A percentile compares a stretch with the other conserved stretches of the same genome.
Conservation (phyloP, 2,888 invertebrate species). For the Cosmia pyralina region DNA sequence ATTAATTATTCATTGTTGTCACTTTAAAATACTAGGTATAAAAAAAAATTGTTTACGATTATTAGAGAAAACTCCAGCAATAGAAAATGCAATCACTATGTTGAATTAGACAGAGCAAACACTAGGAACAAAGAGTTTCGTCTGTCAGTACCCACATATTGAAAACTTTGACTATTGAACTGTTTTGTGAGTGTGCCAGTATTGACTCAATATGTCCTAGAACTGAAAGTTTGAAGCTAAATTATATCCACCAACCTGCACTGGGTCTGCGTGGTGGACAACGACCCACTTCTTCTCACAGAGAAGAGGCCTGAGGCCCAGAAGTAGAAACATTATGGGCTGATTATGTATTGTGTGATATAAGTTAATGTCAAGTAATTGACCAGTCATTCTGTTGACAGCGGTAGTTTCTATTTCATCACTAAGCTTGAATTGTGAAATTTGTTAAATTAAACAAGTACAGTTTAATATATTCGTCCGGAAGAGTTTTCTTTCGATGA, state of each 20-base stretch:
- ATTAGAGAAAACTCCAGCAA: not conserved
- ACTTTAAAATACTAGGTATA: not conserved
- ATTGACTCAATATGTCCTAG: not conserved
- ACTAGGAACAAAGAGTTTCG: not conserved
- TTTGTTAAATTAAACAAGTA: conserved; percentile 51
- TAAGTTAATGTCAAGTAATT: not conserved
- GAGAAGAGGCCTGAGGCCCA: not conserved
- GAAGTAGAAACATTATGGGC: too few species aligned
- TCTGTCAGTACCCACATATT: not conserved
- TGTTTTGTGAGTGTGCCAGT: not conserved
- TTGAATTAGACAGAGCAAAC: not conserved
- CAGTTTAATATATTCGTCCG: conserved; percentile 32
- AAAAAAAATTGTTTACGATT: not conserved
- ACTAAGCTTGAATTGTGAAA: conserved; percentile 39
- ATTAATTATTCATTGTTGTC: too few species aligned
- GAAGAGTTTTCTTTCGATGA: conserved; percentile 11
- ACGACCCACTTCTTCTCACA: not conserved
- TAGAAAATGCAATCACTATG: not conserved
- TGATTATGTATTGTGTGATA: not conserved
- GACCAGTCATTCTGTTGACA: conserved; percentile 9
- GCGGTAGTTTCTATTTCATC: conserved; percentile 40
- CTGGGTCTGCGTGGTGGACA: not conserved
- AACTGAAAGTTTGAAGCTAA: not conserved
- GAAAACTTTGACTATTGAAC: not conserved
- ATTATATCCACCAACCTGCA: not conserved